Conservation (phyloP, 2,113 vertebrate genomes). For the Cyanoramphus novaezelandiae region DNA sequence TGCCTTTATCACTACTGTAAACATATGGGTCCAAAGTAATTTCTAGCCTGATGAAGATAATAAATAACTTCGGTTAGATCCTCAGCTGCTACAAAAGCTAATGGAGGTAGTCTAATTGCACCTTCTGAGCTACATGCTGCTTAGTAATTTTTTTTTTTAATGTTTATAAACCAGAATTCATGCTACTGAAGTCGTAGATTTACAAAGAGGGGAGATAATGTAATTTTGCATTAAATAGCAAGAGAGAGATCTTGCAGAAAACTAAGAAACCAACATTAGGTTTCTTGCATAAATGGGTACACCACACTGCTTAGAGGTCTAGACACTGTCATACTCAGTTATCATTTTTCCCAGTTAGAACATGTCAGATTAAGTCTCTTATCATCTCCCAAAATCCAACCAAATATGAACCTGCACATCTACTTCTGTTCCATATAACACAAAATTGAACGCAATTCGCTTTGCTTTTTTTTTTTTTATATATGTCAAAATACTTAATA, state of each 20-base stretch:
- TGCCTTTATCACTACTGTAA: background rate
- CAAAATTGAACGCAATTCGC: background rate
- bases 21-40: background rate
- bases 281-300: background rate
- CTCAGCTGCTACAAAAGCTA: background rate
- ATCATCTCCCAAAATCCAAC: background rate
- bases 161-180: background rate
- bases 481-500: background rate
- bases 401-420: background rate
- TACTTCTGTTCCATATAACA: background rate
- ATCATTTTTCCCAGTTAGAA: background rate
- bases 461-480: conserved; percentile 10
- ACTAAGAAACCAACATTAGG: background rate
- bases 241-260: background rate
- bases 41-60: background rate
- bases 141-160: background rate
- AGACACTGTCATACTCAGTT: background rate
- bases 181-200: background rate
- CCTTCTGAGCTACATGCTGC: background rate
- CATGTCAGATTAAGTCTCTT: background rate
- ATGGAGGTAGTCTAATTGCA: background rate
- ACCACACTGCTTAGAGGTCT: background rate
- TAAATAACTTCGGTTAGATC: background rate
- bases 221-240: background rate
- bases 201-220: background rate